phyloP scores from a whole-genome alignment of 2,113 vertebrate genomes.

The Hemiprocne comata region DNA sequence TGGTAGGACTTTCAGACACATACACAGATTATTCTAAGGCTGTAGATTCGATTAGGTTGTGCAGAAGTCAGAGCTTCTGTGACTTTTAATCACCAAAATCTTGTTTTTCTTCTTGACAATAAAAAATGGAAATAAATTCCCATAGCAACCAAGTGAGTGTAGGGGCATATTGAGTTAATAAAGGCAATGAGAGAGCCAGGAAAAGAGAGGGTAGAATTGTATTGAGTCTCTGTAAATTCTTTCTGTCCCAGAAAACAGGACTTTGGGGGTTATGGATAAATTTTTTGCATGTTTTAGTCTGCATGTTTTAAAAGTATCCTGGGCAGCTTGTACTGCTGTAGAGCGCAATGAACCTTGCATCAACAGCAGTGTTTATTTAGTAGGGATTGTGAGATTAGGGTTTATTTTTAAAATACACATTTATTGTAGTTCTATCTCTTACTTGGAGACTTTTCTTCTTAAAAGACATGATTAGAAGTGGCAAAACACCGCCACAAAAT shows the following conservation, averaged over 20 bases:
- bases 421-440: not conserved
- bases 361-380: constrained; percentile 15
- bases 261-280: constrained; percentile 5
- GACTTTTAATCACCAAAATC: constrained; percentile 27
- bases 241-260: constrained; percentile 29
- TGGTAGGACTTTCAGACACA: not conserved
- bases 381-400: not conserved
- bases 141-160: not conserved
- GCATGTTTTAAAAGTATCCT: constrained; percentile 16
- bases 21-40: not conserved
- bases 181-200: not conserved
- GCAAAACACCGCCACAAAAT: not conserved
- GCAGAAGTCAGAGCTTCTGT: constrained; percentile 35
- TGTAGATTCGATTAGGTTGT: not conserved
- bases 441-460: constrained; percentile 11
- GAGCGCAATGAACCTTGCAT: not conserved
- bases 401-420: not conserved
- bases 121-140: constrained; percentile 50
- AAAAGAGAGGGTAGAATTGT: constrained; percentile 13
- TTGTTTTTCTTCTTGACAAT: constrained; percentile 13
- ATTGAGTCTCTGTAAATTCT: constrained; percentile 10
- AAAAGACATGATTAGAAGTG: constrained; percentile 11
- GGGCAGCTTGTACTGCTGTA: not conserved
- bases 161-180: constrained; percentile 53
- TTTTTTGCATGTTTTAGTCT: constrained; percentile 42